Percentiles rank a stretch among this genome's conserved stretches.
Evolutionary conservation across 2,797 vertebrate genomes (phyloP).

Genomic region (Leptodactylus fallax): DNA sequence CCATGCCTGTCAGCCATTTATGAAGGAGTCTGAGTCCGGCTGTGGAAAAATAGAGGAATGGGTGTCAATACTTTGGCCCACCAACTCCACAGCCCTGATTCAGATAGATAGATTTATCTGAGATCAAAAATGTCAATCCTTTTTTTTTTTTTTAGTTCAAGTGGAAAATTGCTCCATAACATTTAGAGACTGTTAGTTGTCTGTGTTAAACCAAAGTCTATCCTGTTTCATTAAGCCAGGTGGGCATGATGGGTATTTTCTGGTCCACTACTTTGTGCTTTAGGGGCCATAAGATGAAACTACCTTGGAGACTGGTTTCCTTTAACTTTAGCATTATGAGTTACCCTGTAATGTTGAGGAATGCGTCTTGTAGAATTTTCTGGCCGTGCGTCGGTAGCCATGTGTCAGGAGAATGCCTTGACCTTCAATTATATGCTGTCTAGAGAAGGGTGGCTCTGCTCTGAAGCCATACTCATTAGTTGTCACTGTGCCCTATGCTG

Average conservation of each 20-base stretch:
- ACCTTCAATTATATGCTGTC: slow-evolving; percentile 12
- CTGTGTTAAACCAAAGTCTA: not conserved
- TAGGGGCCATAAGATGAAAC: not conserved
- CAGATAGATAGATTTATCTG: too few species aligned
- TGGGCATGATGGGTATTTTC: not conserved
- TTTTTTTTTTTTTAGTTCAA: too few species aligned
- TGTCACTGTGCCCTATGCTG: not conserved
- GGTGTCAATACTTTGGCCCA: too few species aligned
- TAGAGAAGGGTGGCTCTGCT: slow-evolving; percentile 16
- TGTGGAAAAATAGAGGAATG: too few species aligned
- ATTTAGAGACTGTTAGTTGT: not conserved
- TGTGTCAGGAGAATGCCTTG: not conserved
- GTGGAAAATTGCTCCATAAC: too few species aligned
- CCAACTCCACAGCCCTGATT: too few species aligned
- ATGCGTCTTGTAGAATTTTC: not conserved
- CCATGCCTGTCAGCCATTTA: too few species aligned
- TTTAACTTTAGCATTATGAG: not conserved
- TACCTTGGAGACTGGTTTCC: not conserved
- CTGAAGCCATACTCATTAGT: slow-evolving; percentile 30
- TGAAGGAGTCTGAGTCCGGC: too few species aligned
- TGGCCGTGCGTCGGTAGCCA: not conserved
- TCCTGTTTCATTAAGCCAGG: not conserved
- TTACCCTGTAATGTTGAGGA: not conserved
- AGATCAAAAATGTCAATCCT: too few species aligned
- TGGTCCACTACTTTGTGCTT: not conserved